Conservation (phyloP, 1,140 invertebrate genomes). For the Drosophila dunni region DNA sequence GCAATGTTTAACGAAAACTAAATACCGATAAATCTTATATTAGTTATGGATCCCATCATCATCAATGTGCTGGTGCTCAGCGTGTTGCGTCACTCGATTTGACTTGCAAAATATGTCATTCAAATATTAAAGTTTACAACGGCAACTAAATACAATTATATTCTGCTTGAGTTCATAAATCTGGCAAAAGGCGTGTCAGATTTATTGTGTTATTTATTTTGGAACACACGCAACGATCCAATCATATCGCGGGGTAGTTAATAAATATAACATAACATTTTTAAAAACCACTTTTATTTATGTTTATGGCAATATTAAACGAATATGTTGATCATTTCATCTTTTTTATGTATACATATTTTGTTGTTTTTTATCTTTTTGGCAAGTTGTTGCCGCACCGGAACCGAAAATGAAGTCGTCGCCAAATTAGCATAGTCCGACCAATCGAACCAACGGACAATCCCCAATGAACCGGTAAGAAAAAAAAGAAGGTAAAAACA, state of each 20-base stretch:
- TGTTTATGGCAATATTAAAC: constrained; percentile 57
- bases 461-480: constrained; percentile 31
- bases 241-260: constrained; percentile 12
- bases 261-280: constrained; percentile 44
- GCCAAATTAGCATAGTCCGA: constrained; percentile 66
- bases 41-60: constrained; percentile 50
- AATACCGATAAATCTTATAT: constrained; percentile 65
- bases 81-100: constrained; percentile 60
- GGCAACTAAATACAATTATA: constrained; percentile 21
- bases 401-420: constrained; percentile 59
- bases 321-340: constrained; percentile 49
- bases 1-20: constrained; percentile 26
- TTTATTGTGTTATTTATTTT: constrained; percentile 47
- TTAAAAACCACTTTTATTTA: constrained; percentile 51
- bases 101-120: constrained; percentile 71
- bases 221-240: constrained; percentile 6
- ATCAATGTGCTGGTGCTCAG: background rate
- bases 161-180: constrained; percentile 45
- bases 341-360: constrained; percentile 1
- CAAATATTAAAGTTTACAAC: constrained; percentile 18
- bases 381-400: constrained; percentile 56
- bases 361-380: constrained; percentile 25
- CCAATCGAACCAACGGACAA: constrained; percentile 14
- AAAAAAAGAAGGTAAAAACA: constrained; percentile 2
- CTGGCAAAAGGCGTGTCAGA: constrained; percentile 56